Evolutionary conservation across 2,797 vertebrate genomes (phyloP).

Genomic region (Serranus cabrilla): DNA sequence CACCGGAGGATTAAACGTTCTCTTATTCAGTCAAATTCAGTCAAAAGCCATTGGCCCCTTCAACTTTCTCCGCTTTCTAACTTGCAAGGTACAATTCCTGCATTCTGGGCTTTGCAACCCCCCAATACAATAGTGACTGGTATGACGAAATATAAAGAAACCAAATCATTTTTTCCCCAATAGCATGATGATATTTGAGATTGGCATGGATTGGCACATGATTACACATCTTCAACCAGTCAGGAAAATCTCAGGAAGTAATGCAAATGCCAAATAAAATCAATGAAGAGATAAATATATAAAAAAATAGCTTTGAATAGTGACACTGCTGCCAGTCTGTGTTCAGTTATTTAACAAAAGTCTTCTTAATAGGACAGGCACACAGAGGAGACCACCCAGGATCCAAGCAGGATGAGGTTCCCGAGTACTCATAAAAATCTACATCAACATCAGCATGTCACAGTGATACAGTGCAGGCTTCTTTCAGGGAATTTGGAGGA

Average conservation of each 20-base stretch:
- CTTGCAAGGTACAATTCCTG: too few species aligned
- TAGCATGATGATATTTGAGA: too few species aligned
- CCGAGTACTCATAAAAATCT: constrained; percentile 63
- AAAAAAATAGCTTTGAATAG: not conserved
- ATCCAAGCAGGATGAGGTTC: constrained; percentile 46
- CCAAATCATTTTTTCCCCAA: too few species aligned
- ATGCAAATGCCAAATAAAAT: not conserved
- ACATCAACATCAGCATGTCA: constrained; percentile 62
- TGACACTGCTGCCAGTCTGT: not conserved
- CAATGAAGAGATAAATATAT: not conserved
- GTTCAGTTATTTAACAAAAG: constrained; percentile 46
- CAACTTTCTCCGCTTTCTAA: too few species aligned
- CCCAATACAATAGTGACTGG: too few species aligned
- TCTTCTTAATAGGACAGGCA: constrained; percentile 44
- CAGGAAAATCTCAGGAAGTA: too few species aligned
- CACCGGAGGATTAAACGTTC: not conserved
- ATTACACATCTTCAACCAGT: too few species aligned
- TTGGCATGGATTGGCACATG: too few species aligned
- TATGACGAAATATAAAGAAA: too few species aligned
- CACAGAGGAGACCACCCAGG: constrained; percentile 69
- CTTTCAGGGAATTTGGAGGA: constrained; percentile 20
- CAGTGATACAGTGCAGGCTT: constrained; percentile 62
- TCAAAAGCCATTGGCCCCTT: too few species aligned
- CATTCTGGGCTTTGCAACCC: too few species aligned
- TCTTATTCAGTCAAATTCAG: not conserved